Evolutionary conservation across 2,797 vertebrate genomes (phyloP), one percentile per base, ranked within the genome.

Genomic region (Rhyacichthys aspro): DNA sequence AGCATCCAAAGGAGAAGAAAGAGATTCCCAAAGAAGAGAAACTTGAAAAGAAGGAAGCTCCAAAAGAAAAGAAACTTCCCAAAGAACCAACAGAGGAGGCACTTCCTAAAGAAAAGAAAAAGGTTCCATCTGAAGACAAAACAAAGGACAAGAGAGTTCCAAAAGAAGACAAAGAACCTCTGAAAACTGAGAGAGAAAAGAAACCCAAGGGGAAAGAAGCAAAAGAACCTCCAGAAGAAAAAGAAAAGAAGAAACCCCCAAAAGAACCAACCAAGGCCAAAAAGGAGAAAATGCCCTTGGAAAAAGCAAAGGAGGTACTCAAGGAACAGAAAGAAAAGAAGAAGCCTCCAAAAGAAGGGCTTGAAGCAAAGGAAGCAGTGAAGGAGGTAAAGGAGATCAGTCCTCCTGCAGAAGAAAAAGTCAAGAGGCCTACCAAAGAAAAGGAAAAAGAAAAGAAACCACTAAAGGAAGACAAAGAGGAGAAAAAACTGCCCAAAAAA

Each of bases 211-310:
- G 69, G 33, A 71, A 44, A 8, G 60, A 64, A 48, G 3, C 9
- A n/a, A 59, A 43, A 41, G 59, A 56, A 60, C 46, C 16, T 36
- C 5, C 11, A 1, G 63, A 59, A 36, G 54, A 57, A 72, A 16
- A 55, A 55, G 59, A 44, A 66, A 2, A 33, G 16, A 61, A 58
- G 23, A 58, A 33, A 6, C 11, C 41, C 8, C 15, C 23, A 14
- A 64, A 66, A 42, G 32, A 34, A 34, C 47, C 34, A 12, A 8
- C 16, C 14, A 46, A 66, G 15, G n/a, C 46, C 3, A 46, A 36
- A 52, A 44, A 73, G 36, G 10, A 16, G 9, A 50, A 70, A 65
- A 76, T 59, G 34, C 12, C 18, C 12, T 1, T 16, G 10, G 60
- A 50, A 68, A 38, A 57, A 16, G 18, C 48, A 1, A 44, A 38